Conservation (phyloP, 1,140 invertebrate species). For the Pseudobourletiella spinata region DNA sequence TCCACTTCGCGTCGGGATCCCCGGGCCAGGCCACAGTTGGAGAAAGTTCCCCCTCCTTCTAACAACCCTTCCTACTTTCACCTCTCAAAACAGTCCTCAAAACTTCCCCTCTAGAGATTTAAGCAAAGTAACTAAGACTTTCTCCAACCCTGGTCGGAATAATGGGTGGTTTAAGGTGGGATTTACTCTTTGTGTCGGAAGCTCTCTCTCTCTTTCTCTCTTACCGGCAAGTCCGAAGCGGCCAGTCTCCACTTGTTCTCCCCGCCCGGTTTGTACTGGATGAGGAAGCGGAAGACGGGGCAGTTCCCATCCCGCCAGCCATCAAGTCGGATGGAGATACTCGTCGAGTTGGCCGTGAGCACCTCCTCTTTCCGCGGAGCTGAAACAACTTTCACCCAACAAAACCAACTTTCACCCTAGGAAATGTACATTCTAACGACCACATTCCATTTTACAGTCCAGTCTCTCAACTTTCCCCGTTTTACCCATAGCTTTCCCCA, state of each 20-base stretch:
- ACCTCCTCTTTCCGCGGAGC: conserved; percentile 73
- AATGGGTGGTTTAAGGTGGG: neutral
- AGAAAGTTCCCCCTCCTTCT: neutral
- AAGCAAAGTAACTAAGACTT: neutral
- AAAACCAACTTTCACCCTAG: neutral
- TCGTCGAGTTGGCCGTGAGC: conserved; percentile 77
- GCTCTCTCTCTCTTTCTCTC: neutral
- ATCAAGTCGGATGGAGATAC: conserved; percentile 76
- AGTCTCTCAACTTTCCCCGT: neutral
- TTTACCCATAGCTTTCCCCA: neutral
- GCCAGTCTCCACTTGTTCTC: conserved; percentile 6
- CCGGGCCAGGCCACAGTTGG: neutral
- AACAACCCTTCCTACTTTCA: neutral
- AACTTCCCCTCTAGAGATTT: neutral
- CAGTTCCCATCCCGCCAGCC: conserved; percentile 84
- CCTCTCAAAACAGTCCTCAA: neutral
- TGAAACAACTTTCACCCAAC: conserved; percentile 52
- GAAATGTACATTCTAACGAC: neutral
- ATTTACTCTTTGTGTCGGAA: neutral
- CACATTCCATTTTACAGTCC: neutral
- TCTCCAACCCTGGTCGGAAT: neutral
- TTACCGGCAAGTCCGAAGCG: neutral
- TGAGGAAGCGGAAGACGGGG: conserved; percentile 74
- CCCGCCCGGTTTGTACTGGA: conserved; percentile 54
- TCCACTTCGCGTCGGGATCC: too few relatives aligned